A percentile compares a stretch with the other conserved stretches of the same genome.
Evolutionary conservation across 1,140 invertebrate species (phyloP).

Genomic region (Lepidurus couesii): DNA sequence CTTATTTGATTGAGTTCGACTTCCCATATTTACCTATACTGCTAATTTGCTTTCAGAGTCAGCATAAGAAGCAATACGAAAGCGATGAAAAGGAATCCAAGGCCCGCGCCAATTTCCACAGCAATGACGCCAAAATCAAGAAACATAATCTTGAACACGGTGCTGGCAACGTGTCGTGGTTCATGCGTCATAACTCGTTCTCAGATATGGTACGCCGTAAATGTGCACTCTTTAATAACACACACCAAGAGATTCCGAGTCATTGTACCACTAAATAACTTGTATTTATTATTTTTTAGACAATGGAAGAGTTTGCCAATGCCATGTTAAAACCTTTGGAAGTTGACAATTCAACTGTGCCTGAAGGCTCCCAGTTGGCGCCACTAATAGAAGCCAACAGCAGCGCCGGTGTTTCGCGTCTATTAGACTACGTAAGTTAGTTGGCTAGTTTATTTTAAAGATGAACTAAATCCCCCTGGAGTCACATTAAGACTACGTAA

Average conservation of each 20-base stretch:
- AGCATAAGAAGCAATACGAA: background rate
- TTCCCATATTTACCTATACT: background rate
- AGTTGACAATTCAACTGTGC: background rate
- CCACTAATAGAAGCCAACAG: background rate
- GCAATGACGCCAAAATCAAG: background rate
- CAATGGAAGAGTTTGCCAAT: background rate
- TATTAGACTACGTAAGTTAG: background rate
- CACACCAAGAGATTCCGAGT: too few relatives aligned
- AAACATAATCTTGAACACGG: background rate
- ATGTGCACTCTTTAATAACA: background rate
- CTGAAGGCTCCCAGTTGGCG: background rate
- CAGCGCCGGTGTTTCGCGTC: background rate
- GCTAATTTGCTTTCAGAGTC: background rate
- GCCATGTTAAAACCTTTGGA: background rate
- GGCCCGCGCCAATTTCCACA: background rate
- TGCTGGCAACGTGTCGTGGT: background rate
- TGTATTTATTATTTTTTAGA: background rate
- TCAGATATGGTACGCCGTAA: background rate
- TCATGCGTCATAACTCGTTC: background rate
- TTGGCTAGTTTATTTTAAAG: too few relatives aligned
- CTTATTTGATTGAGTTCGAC: background rate
- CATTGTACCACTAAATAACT: background rate
- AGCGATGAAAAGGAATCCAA: background rate
- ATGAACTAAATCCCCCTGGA: too few relatives aligned
- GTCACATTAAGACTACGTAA: too few relatives aligned